These are phyloP conservation scores for Caranx ignobilis DNA, from an alignment of 2,113 vertebrate species.

Conservation along the genomic window DNA sequence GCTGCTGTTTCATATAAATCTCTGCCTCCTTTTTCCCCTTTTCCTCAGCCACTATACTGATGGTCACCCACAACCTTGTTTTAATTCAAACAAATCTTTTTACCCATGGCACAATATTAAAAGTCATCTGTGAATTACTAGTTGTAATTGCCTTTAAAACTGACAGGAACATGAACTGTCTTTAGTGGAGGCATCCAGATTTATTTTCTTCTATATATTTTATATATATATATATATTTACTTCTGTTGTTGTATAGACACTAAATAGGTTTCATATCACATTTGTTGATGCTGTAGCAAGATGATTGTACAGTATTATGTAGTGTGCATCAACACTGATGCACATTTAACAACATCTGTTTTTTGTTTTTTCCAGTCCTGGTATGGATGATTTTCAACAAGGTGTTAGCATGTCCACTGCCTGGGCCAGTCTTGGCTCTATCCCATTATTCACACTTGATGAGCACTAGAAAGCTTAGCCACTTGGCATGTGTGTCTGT, in stretches of 20 bases:
- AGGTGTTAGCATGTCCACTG: background rate
- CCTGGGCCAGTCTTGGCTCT: background rate
- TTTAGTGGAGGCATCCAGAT: constrained; percentile 29
- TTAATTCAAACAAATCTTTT: constrained; percentile 25
- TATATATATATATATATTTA: background rate
- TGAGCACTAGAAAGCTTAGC: constrained; percentile 15
- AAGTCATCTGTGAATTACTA: constrained; percentile 41
- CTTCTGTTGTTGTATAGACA: background rate
- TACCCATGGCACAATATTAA: constrained; percentile 28
- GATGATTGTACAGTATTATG: background rate
- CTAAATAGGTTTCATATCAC: background rate
- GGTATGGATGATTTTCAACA: background rate
- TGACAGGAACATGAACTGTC: constrained; percentile 23
- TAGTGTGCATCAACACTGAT: background rate
- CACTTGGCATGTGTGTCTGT: background rate
- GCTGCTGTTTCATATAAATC: constrained; percentile 44
- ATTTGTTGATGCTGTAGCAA: background rate
- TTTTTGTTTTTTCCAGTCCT: background rate
- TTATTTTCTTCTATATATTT: background rate
- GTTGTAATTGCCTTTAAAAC: constrained; percentile 36
- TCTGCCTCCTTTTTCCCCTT: background rate
- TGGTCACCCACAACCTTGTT: constrained; percentile 26
- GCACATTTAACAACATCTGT: background rate
- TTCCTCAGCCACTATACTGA: constrained; percentile 17
- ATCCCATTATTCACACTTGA: constrained; percentile 42